These are phyloP conservation scores for Odocoileus virginianus DNA, from an alignment of 2,113 vertebrate genomes.

Conservation along the genomic window DNA sequence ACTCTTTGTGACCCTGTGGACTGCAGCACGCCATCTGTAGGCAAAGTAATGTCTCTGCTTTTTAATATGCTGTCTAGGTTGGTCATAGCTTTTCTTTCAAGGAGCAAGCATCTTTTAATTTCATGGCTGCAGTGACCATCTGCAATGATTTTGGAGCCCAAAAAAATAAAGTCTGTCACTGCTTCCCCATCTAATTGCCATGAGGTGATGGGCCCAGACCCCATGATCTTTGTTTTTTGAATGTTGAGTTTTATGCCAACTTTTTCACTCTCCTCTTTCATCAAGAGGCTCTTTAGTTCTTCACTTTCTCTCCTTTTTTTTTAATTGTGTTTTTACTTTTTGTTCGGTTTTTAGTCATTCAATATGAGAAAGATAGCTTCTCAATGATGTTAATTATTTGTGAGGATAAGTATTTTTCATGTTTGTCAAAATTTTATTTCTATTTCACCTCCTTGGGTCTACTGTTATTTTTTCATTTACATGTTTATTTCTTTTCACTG, in stretches of 20 bases:
- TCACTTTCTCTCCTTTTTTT: not conserved
- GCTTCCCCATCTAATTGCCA: not conserved
- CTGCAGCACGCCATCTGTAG: not conserved
- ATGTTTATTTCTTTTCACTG: not conserved
- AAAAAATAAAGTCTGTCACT: not conserved
- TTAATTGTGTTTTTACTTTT: not conserved
- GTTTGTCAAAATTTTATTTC: not conserved
- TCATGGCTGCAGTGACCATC: not conserved
- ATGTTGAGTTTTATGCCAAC: not conserved
- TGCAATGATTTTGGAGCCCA: not conserved
- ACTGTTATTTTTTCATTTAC: not conserved
- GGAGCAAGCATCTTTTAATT: not conserved
- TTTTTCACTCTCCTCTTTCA: not conserved
- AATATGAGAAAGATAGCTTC: not conserved
- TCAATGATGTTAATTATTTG: not conserved
- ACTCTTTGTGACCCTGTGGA: not conserved
- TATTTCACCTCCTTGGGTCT: not conserved
- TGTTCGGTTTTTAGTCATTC: not conserved
- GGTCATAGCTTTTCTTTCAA: not conserved
- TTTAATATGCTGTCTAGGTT: not conserved
- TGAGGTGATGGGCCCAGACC: not conserved
- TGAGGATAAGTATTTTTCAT: not conserved
- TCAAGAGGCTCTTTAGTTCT: not conserved
- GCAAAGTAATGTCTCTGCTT: not conserved
- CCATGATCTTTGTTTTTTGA: not conserved